Percentiles rank a stretch among this genome's conserved stretches.
These are phyloP conservation scores for Pandemis corylana DNA, from an alignment of 2,888 invertebrate genomes.

Conservation along the genomic window DNA sequence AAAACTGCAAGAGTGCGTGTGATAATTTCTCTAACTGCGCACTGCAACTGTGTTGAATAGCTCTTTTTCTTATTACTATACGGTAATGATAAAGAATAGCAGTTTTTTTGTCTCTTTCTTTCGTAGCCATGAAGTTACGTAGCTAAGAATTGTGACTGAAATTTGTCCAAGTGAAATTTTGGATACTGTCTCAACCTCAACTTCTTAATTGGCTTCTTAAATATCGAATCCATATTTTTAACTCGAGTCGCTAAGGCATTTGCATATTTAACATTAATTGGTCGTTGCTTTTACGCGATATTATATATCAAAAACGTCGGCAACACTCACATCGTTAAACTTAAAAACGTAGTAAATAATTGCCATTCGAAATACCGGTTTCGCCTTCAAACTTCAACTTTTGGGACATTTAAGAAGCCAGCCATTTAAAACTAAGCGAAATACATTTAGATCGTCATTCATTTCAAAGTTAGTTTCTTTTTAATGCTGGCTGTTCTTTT, in stretches of 20 bases:
- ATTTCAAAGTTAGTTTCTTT: slow-evolving; percentile 14
- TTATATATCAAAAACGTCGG: slow-evolving; percentile 33
- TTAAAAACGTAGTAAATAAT: slow-evolving; percentile 31
- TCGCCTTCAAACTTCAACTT: slow-evolving; percentile 15
- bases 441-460: slow-evolving; percentile 30
- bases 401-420: slow-evolving; percentile 24
- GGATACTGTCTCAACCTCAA: neutral
- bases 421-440: slow-evolving; percentile 21
- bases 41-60: neutral
- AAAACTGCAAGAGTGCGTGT: slow-evolving; percentile 26
- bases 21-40: slow-evolving; percentile 36
- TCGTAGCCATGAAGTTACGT: too few relatives aligned
- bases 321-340: slow-evolving; percentile 24
- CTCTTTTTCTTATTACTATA: slow-evolving; percentile 12
- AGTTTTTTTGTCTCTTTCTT: neutral
- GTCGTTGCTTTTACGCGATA: slow-evolving; percentile 35
- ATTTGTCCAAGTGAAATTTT: neutral
- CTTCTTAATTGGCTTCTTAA: slow-evolving; percentile 9
- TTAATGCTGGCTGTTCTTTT: slow-evolving; percentile 21
- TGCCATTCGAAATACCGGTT: slow-evolving; percentile 29
- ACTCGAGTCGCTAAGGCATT: slow-evolving; percentile 23
- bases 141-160: neutral
- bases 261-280: slow-evolving; percentile 38
- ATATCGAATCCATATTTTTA: slow-evolving; percentile 19
- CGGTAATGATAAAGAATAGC: neutral